Evolutionary conservation across 2,113 vertebrate genomes (phyloP), one percentile per base, ranked within the genome.

Genomic region (Carettochelys insculpta): DNA sequence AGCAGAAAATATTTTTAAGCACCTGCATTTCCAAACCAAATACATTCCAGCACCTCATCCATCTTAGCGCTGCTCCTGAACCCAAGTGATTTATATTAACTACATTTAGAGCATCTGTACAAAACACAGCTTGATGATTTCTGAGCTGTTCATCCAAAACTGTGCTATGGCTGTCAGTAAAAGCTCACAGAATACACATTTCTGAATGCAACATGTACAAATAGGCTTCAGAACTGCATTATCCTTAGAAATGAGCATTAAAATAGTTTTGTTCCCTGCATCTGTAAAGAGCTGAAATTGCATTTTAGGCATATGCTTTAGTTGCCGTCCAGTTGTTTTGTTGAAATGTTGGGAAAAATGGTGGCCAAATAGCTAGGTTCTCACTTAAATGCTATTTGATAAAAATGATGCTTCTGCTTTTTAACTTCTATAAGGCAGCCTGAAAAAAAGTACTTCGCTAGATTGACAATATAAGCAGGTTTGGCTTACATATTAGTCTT

Each of bases 401-500:
- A 41, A 68, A 93, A 93, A 92, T 71, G 84, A 20, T 87, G 22
- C 50, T 53, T 43, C 91, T 87, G 68, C 80, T 80, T 45, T 92
- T 5, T 78, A 82, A 87, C 54, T 92, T 80, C 54, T 29, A 50
- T 91, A 7, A 53, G 78, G 80, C 82, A 73, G 50, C 71, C 61
- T 68, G 61, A 68, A 68, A 68, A 38, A 13, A 5, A 9, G 50
- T 43, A 87, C 68, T 53, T 78, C 43, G 31, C 76, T 81, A 90
- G 80, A 90, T 83, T 25, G 76, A 89, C 94, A 82, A 0, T 3
- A 65, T 75, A 56, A 51, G 71, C 93, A 94, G 93, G 91, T 90
- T 82, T 93, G 86, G 92, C 11, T 91, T 92, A 78, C 56, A 71
- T 56, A 86, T 92, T 87, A 76, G 90, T 78, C 90, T 86, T 95